Conservation (phyloP, 2,888 invertebrate species). For the Caenorhabditis becei region DNA sequence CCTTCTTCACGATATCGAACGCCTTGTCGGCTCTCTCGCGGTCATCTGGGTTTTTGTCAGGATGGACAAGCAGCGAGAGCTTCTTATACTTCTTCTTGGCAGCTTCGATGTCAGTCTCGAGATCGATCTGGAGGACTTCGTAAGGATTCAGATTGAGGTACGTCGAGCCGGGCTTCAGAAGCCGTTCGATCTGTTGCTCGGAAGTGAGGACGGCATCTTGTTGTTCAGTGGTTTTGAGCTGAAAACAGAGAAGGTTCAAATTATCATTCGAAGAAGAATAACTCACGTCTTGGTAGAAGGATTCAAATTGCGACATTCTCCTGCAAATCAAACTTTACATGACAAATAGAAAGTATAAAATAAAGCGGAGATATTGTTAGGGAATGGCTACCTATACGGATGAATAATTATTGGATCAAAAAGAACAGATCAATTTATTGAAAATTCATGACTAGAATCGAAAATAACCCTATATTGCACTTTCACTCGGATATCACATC, state of each 20-base stretch:
- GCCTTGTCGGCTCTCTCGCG: slow-evolving; percentile 91
- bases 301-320: slow-evolving; percentile 71
- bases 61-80: slow-evolving; percentile 97
- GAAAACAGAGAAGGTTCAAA: slow-evolving; percentile 77
- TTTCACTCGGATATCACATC: slow-evolving; percentile 14
- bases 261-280: neutral
- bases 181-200: slow-evolving; percentile 95
- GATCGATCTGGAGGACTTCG: slow-evolving; percentile 86
- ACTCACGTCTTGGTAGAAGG: slow-evolving; percentile 78
- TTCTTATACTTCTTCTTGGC: slow-evolving; percentile 95
- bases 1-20: slow-evolving; percentile 89
- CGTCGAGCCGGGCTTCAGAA: slow-evolving; percentile 95
- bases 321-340: neutral
- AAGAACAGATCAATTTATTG: slow-evolving; percentile 25
- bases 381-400: too few relatives aligned
- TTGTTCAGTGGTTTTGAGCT: slow-evolving; percentile 99
- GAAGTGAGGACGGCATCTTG: slow-evolving; percentile 96
- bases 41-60: slow-evolving; percentile 98
- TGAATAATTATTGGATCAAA: too few relatives aligned
- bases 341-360: neutral
- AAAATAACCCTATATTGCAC: neutral
- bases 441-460: slow-evolving; percentile 33
- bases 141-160: slow-evolving; percentile 98
- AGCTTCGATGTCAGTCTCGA: slow-evolving; percentile 91
- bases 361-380: too few relatives aligned